Evolutionary conservation across 1,140 invertebrate genomes (phyloP).

Genomic region (Lepidurus packardi): DNA sequence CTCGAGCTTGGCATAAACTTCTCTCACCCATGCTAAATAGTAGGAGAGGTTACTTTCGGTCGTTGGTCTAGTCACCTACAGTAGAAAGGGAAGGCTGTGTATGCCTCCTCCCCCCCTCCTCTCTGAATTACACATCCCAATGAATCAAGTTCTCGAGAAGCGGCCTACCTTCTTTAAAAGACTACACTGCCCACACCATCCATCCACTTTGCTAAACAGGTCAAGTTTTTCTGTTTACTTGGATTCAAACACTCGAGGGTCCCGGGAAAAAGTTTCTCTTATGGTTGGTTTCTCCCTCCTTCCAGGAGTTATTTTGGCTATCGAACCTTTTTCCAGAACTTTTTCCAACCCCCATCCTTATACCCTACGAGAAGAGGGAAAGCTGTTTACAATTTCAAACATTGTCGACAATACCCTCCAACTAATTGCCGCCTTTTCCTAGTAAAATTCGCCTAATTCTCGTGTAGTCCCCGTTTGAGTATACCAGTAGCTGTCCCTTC

Average conservation of each 20-base stretch:
- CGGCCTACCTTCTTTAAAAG: too few relatives aligned
- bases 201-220: too few relatives aligned
- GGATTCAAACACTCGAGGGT: not conserved
- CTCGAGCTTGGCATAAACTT: not conserved
- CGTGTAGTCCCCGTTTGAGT: too few relatives aligned
- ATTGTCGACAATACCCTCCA: slow-evolving; percentile 8
- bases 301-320: not conserved
- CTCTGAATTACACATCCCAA: not conserved
- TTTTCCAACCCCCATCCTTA: not conserved
- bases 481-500: too few relatives aligned
- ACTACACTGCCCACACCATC: too few relatives aligned
- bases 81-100: not conserved
- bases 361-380: not conserved
- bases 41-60: slow-evolving; percentile 9
- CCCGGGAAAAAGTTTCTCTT: not conserved
- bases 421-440: not conserved
- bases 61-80: slow-evolving; percentile 21
- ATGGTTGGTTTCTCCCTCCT: not conserved
- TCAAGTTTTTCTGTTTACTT: too few relatives aligned
- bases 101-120: not conserved
- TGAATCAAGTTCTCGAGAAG: too few relatives aligned
- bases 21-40: slow-evolving; percentile 12
- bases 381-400: not conserved
- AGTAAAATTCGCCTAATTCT: not conserved
- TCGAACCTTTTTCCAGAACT: not conserved